A percentile compares a stretch with the other conserved stretches of the same genome.
Evolutionary conservation across 2,797 vertebrate genomes (phyloP).

Genomic region (Argya squamiceps): DNA sequence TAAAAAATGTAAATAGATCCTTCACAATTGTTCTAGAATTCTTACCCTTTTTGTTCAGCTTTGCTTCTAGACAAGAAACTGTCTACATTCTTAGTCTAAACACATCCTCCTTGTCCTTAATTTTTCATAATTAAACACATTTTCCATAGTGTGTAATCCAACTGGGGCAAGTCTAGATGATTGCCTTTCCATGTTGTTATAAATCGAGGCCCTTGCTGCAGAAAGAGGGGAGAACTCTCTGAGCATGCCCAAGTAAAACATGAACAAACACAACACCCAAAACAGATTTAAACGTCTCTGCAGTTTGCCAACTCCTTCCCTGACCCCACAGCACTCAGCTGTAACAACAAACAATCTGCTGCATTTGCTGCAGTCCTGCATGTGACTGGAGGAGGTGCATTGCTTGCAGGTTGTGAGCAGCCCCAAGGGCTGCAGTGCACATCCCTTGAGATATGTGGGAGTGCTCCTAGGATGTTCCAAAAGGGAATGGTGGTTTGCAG

Average conservation of each 20-base stretch:
- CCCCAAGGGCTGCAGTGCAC: accelerated
- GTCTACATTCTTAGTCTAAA: conserved; percentile 69
- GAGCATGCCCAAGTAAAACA: neutral
- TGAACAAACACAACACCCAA: neutral
- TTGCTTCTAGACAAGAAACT: conserved; percentile 53
- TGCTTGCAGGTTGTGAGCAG: neutral
- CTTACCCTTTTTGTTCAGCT: conserved; percentile 46
- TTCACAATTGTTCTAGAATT: neutral
- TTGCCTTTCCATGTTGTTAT: conserved; percentile 63
- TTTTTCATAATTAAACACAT: conserved; percentile 74
- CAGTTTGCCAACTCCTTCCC: neutral
- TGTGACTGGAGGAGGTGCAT: neutral
- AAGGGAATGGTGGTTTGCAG: neutral
- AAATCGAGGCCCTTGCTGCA: conserved; percentile 27
- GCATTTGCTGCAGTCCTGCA: neutral
- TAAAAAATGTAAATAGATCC: conserved; percentile 15
- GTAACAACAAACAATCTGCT: neutral
- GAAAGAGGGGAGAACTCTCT: conserved; percentile 44
- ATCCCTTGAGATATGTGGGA: neutral
- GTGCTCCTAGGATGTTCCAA: neutral
- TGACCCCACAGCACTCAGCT: neutral
- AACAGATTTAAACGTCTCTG: neutral
- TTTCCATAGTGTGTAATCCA: conserved; percentile 49
- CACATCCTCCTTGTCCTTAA: conserved; percentile 64
- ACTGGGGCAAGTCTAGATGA: conserved; percentile 54